Evolutionary conservation across 2,797 vertebrate genomes (phyloP).

Genomic region (Chromis chromis): DNA sequence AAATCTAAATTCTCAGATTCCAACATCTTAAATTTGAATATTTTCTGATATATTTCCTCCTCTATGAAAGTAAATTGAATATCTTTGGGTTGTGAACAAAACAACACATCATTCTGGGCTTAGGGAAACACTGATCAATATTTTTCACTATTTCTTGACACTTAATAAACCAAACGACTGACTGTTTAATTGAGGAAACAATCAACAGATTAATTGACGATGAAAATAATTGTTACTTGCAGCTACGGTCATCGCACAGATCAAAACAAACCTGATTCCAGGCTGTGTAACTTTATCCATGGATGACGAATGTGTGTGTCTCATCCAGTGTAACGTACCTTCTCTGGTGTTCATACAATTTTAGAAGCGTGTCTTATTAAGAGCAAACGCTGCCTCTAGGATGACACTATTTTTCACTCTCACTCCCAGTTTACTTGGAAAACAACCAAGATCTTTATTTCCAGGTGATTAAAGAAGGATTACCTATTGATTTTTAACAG

Average conservation of each 20-base stretch:
- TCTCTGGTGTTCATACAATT: conserved; percentile 3
- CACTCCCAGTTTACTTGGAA: background rate
- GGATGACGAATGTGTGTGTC: background rate
- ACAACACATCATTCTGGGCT: too few species aligned
- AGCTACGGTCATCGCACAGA: background rate
- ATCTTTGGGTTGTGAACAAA: too few species aligned
- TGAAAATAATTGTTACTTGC: too few species aligned
- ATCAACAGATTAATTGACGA: too few species aligned
- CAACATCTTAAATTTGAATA: too few species aligned
- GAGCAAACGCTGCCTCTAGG: background rate
- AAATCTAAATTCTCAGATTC: too few species aligned
- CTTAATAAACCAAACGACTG: too few species aligned
- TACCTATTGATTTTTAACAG: background rate
- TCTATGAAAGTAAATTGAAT: too few species aligned
- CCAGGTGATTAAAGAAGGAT: background rate
- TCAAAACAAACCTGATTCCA: conserved; percentile 57
- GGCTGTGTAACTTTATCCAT: conserved; percentile 46
- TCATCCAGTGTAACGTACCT: background rate
- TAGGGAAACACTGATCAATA: too few species aligned
- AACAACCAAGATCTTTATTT: background rate
- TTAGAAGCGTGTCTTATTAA: background rate
- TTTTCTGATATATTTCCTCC: too few species aligned
- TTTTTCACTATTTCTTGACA: too few species aligned
- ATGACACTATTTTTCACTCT: background rate
- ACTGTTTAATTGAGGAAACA: too few species aligned